Evolutionary conservation across 2,113 vertebrate genomes (phyloP).

Genomic region (Sinocyclocheilus maitianheensis): DNA sequence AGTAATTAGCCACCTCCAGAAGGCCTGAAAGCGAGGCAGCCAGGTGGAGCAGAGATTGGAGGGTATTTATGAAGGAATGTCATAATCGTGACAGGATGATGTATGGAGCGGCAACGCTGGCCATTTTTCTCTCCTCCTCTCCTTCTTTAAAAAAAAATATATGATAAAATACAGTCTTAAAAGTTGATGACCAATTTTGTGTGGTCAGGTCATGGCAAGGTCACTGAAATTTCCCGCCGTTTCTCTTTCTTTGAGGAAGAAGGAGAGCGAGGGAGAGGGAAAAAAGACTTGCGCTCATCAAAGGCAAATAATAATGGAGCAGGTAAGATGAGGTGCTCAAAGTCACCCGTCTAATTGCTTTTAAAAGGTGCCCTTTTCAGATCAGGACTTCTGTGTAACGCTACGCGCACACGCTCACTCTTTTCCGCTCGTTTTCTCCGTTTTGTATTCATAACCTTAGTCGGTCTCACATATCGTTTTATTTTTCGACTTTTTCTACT

Average conservation of each 20-base stretch:
- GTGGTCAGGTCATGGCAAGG: constrained; percentile 76
- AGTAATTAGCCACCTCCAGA: constrained; percentile 70
- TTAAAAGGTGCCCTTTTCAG: constrained; percentile 79
- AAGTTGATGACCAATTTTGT: constrained; percentile 76
- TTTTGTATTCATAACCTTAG: neutral
- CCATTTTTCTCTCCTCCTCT: constrained; percentile 57
- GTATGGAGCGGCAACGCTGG: constrained; percentile 70
- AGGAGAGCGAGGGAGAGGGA: neutral
- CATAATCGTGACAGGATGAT: constrained; percentile 88
- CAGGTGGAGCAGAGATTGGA: constrained; percentile 80
- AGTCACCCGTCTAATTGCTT: constrained; percentile 78
- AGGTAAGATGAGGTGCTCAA: constrained; percentile 70
- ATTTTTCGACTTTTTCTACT: neutral
- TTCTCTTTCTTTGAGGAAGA: constrained; percentile 40
- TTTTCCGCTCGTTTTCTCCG: neutral
- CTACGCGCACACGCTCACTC: neutral
- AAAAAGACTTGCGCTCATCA: constrained; percentile 60
- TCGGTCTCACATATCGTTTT: neutral
- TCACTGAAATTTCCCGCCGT: constrained; percentile 63
- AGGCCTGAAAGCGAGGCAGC: constrained; percentile 69
- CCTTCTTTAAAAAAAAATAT: constrained; percentile 71
- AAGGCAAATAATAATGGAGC: constrained; percentile 66
- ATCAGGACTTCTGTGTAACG: constrained; percentile 63
- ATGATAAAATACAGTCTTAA: constrained; percentile 75
- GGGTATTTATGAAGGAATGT: constrained; percentile 85